Evolutionary conservation across 2,888 invertebrate genomes (phyloP).

Genomic region (Patella pellucida): DNA sequence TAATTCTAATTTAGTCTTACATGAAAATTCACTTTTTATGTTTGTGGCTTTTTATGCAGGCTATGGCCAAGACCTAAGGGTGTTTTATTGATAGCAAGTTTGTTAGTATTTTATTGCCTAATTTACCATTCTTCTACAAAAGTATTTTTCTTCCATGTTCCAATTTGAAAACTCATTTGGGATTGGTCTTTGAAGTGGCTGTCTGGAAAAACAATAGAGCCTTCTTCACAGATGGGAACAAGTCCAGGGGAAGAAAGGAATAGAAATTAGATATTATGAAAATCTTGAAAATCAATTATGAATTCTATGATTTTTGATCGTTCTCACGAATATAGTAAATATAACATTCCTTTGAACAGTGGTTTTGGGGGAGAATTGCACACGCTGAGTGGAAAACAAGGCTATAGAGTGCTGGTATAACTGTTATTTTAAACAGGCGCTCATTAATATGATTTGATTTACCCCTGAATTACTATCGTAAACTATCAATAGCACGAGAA

Average conservation of each 20-base stretch:
- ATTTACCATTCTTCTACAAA: conserved; percentile 7
- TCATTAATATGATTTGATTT: too few relatives aligned
- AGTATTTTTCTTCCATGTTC: conserved; percentile 9
- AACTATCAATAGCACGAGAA: too few relatives aligned
- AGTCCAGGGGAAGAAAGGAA: conserved; percentile 9
- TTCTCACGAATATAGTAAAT: conserved; percentile 1
- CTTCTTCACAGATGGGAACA: conserved; percentile 2
- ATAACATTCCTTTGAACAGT: conserved; percentile 9
- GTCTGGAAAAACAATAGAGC: conserved; percentile 11
- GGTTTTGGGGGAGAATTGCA: background rate
- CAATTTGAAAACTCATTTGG: conserved; percentile 12
- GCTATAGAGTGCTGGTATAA: too few relatives aligned
- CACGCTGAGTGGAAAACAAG: too few relatives aligned
- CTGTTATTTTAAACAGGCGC: too few relatives aligned
- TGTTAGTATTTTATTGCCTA: conserved; percentile 10
- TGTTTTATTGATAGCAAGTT: conserved; percentile 9
- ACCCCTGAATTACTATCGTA: too few relatives aligned
- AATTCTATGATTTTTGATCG: conserved; percentile 7
- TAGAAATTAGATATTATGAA: conserved; percentile 10
- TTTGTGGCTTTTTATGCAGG: background rate
- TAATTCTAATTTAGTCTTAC: conserved; percentile 3
- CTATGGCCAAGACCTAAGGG: conserved; percentile 1
- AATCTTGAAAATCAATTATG: conserved; percentile 10
- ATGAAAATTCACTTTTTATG: background rate
- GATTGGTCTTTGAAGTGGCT: conserved; percentile 2